These are phyloP conservation scores for Drosophila longiperda DNA, from an alignment of 2,888 invertebrate genomes.

Conservation along the genomic window DNA sequence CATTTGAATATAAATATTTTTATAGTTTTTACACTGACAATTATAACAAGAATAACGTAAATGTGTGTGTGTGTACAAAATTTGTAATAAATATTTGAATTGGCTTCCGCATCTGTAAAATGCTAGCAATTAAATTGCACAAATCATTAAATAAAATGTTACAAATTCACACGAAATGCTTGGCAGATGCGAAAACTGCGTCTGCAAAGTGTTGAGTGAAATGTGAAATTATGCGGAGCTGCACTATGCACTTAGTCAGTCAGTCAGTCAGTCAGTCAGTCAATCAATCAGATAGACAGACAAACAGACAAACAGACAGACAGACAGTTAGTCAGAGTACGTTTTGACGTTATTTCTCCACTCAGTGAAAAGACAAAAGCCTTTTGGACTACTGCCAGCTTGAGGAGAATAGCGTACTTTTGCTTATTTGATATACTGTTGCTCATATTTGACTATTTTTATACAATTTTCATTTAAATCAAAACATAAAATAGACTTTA, in stretches of 20 bases:
- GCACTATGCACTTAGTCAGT: neutral
- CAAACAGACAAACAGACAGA: neutral
- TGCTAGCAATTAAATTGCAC: constrained; percentile 40
- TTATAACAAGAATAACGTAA: neutral
- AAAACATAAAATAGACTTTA: constrained; percentile 22
- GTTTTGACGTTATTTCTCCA: constrained; percentile 47
- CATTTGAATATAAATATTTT: neutral
- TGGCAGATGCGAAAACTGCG: constrained; percentile 21
- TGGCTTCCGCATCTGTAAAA: constrained; percentile 48
- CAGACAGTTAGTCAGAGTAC: constrained; percentile 33
- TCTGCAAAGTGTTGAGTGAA: constrained; percentile 10
- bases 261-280: neutral
- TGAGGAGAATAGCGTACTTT: constrained; percentile 64
- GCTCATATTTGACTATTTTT: constrained; percentile 50
- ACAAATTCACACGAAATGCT: constrained; percentile 1
- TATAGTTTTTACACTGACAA: neutral
- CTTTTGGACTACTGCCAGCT: constrained; percentile 64
- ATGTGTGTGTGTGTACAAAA: neutral
- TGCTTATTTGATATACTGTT: constrained; percentile 60
- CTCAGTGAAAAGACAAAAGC: constrained; percentile 39
- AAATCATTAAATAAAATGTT: constrained; percentile 26
- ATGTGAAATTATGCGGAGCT: constrained; percentile 13
- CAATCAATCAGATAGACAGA: neutral
- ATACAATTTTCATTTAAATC: constrained; percentile 42
- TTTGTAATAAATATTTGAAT: constrained; percentile 10